Conservation (phyloP, 2,113 vertebrate genomes). For the Atrichornis clamosus region DNA sequence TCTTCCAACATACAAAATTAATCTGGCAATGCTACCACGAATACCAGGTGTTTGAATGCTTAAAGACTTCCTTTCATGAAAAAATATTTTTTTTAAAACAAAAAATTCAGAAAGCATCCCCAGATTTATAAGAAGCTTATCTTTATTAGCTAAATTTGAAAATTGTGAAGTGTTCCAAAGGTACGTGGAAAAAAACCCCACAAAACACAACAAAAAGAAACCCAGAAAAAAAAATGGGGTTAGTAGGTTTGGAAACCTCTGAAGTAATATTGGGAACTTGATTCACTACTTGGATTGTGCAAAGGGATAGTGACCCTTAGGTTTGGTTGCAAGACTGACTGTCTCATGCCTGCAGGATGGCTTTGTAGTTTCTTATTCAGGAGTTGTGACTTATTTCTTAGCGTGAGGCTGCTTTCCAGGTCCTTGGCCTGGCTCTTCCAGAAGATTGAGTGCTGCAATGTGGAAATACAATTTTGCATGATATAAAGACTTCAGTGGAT, state of each 20-base stretch:
- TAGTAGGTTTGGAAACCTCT: not conserved
- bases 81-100: not conserved
- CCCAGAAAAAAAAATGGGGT: not conserved
- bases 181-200: fast-evolving
- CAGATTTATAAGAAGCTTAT: not conserved
- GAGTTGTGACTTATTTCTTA: not conserved
- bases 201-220: not conserved
- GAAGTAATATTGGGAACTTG: not conserved
- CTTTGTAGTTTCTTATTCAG: not conserved
- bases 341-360: not conserved
- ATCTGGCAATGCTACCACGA: not conserved
- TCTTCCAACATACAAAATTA: not conserved
- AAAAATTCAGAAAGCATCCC: not conserved
- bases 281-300: not conserved
- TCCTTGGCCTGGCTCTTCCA: not conserved
- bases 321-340: not conserved
- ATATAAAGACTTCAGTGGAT: not conserved
- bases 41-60: not conserved
- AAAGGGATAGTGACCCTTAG: not conserved
- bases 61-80: not conserved
- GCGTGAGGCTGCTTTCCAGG: not conserved
- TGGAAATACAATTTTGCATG: not conserved
- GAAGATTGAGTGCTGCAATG: not conserved
- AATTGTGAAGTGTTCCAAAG: not conserved
- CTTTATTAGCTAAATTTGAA: not conserved